Evolutionary conservation across 1,140 invertebrate species (phyloP), one percentile per base, ranked within the genome.

Genomic region (Cyphomyrmex costatus): DNA sequence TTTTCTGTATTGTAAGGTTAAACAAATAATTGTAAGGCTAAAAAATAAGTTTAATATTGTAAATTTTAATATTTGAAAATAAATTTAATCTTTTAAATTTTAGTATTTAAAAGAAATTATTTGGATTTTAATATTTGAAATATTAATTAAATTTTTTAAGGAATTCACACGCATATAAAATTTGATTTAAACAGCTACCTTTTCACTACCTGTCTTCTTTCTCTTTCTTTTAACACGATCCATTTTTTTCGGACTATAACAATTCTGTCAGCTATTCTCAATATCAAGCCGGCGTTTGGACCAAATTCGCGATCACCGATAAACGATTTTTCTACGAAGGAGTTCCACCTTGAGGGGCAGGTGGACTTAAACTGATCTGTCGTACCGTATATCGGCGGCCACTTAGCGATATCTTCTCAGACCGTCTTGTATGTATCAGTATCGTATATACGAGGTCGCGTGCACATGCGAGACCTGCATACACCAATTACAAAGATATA

Each of bases 321-420:
- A 30, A 65, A 65, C 61, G 6, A 66, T 79, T 33, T 85, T n/a
- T 21, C 16, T 53, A 30, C 19, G 33, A 68, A 24, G 36, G 10
- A 82, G 85, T 63, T 91, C 90, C 89, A 87, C 71, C 89, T 88
- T 89, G 66, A 30, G 51, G 24, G 83, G 89, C 92, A 93, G 92
- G 92, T 93, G 89, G 82, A 92, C 89, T 84, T 87, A 85, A 82
- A 94, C 93, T 94, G 92, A 92, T 91, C 89, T 91, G 86, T 86
- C 85, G 87, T 87, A 88, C 90, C 85, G 83, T 88, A 90, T 93
- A 94, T 94, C 92, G 92, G 88, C 85, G 87, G 87, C 91, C 91
- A 93, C 93, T 94, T 94, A 93, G 91, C 92, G 92, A 92, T 94
- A 92, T 93, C 92, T 93, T 93, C 92, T 89, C 86, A 86, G 92